Evolutionary conservation across 2,797 vertebrate species (phyloP), one percentile per base, ranked within the genome.

Genomic region (Catharus ustulatus): DNA sequence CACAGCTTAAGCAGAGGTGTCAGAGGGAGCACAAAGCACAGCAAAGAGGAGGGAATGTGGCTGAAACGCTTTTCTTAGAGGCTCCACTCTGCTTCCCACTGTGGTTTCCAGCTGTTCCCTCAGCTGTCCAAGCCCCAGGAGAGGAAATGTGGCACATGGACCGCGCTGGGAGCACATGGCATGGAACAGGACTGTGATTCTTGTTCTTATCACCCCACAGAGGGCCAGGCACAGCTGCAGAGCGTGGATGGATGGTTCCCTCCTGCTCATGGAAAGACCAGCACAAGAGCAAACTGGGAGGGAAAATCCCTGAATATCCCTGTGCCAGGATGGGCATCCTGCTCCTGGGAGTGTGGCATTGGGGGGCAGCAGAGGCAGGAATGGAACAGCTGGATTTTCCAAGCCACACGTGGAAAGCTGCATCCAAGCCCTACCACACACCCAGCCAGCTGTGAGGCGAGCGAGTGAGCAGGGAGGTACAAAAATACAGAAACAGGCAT

Each of bases 401-500:
- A 14, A 91, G 66, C 20, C 64, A 71, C 42, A 2, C 19, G 49
- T 82, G 92, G 84, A 62, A 92, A 32, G 81, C 79, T 75, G 30
- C 40, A 34, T 58, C 64, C 61, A 54, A 38, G 4, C 71, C 85
- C 72, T 34, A 32, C 19, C 48, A 48, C 77, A 81, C 71, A 45
- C 59, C 52, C 89, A 58, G 87, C 51, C 93, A 92, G 89, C 89
- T 93, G 87, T 2, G 76, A 87, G 74, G 77, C 40, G 6, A 81
- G 80, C 19, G 15, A 62, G 82, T 29, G 73, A 81, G 10, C 2
- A 0, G 27, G 75, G 74, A 38, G 74, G 34, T 21, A 79, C 48
- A 91, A 78, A 95, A 96, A 87, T 21, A 79, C 48, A 91, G 76
- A 95, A 96, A 89, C 36, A 96, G 73, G 66, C 62, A 18, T 66